Base-by-base conservation (phyloP, 2,113 vertebrate genomes). In the Pseudorectes ferrugineus region DNA sequence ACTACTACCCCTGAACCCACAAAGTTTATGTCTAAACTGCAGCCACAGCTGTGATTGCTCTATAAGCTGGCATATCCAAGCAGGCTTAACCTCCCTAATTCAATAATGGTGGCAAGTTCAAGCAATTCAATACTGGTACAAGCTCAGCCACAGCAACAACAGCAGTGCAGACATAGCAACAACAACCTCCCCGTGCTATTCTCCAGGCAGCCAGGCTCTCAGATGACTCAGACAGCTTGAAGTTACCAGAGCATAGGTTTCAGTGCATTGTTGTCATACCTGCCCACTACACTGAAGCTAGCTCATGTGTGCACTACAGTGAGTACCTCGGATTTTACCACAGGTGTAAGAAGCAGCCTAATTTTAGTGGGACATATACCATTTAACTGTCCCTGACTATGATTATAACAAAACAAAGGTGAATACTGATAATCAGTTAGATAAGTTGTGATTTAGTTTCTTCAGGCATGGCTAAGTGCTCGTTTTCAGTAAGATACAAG, bases 111-210 rank as follows among this genome's bases (percentile, higher is more conserved):
- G 63, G 14, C 9, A 72, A 79, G 54, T 73, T 86, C 75, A 86
- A 83, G 51, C 25, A 68, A 88, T 80, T 95, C 79, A 66, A 2
- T 66, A 42, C 13, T 28, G 58, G 20, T 66, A 61, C 45, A 52
- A 72, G 40, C 73, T 61, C 58, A 43, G 36, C 36, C 67, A 43
- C 45, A 73, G 38, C 10, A 74, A 57, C 46, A 77, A 21, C 59
- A 92, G 12, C 28, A 49, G 54, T 6, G 68, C 33, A 84, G 55
- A 22, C 14, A 23, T 0, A 80, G 71, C 82, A 71, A 23, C 35
- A 70, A 0, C 1, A 46, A 38, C 43, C 46, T 80, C 25, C 46
- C 42, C 0, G 0, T 45, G 36, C 23, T 1, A 0, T 35, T 86
- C 58, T 73, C 38, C 35, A 66, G 58, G 67, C 75, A 86, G 31